phyloP scores from a whole-genome alignment of 2,888 invertebrate genomes.

The Desoria tigrina region DNA sequence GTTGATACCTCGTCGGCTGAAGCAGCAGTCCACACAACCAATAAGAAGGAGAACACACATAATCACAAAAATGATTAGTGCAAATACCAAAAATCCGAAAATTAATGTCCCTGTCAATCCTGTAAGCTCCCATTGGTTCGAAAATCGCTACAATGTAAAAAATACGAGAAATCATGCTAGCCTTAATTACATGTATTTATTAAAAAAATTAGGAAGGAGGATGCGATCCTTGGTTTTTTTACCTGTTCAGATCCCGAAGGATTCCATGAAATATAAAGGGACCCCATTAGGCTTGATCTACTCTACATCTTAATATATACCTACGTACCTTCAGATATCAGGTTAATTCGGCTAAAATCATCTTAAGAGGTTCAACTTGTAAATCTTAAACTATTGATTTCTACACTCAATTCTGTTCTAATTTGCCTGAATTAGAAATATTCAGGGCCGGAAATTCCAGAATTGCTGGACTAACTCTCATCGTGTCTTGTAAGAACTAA shows the following conservation, averaged over 20 bases:
- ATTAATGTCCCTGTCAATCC: conserved; percentile 34
- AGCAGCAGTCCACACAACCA: conserved; percentile 30
- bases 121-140: conserved; percentile 30
- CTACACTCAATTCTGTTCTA: too few species aligned
- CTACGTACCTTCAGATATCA: too few species aligned
- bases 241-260: neutral
- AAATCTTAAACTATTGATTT: too few species aligned
- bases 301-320: neutral
- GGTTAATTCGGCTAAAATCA: too few species aligned
- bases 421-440: too few species aligned
- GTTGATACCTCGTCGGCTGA: conserved; percentile 17
- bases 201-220: neutral
- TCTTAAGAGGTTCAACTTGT: too few species aligned
- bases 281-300: neutral
- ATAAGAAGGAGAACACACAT: conserved; percentile 30
- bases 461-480: too few species aligned
- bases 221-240: too few species aligned
- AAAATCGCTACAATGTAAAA: neutral
- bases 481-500: too few species aligned
- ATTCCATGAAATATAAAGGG: neutral
- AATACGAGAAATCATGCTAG: neutral
- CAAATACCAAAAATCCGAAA: conserved; percentile 28
- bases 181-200: neutral
- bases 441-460: too few species aligned
- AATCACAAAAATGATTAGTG: conserved; percentile 23